A percentile compares a stretch with the other conserved stretches of the same genome.
phyloP scores from a whole-genome alignment of 1,140 invertebrate genomes.

The Ceratitis capitata region DNA sequence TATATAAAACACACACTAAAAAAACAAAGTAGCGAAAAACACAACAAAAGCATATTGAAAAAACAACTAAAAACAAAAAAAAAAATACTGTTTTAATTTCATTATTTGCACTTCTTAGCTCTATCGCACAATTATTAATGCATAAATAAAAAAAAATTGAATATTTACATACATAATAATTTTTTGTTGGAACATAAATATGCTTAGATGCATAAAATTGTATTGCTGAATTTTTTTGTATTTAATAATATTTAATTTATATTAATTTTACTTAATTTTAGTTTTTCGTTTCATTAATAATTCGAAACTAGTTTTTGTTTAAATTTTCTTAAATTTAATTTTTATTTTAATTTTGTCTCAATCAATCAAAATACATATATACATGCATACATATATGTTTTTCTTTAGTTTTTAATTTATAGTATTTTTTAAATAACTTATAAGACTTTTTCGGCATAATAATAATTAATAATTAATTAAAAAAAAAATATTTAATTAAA shows the following conservation, averaged over 20 bases:
- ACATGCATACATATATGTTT: background rate
- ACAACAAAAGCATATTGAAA: background rate
- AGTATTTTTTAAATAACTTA: background rate
- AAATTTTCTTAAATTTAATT: too few species aligned
- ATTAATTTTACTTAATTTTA: too few species aligned
- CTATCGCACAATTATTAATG: background rate
- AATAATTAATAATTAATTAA: background rate
- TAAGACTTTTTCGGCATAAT: background rate
- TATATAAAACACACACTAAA: background rate
- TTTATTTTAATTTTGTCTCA: background rate
- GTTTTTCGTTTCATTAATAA: background rate
- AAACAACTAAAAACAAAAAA: background rate
- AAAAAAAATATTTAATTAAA: slow-evolving; percentile 1
- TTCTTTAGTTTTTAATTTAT: background rate
- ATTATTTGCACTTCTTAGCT: background rate
- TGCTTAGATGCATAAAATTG: too few species aligned
- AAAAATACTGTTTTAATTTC: background rate
- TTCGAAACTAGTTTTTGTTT: too few species aligned
- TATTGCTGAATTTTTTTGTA: too few species aligned
- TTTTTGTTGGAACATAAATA: background rate
- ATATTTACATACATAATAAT: background rate
- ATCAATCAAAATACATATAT: background rate
- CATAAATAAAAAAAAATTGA: background rate
- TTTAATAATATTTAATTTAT: background rate
- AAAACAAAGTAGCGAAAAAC: background rate